A percentile compares a stretch with the other conserved stretches of the same genome.
Evolutionary conservation across 2,888 invertebrate genomes (phyloP).

Genomic region (Drosophila lutescens): DNA sequence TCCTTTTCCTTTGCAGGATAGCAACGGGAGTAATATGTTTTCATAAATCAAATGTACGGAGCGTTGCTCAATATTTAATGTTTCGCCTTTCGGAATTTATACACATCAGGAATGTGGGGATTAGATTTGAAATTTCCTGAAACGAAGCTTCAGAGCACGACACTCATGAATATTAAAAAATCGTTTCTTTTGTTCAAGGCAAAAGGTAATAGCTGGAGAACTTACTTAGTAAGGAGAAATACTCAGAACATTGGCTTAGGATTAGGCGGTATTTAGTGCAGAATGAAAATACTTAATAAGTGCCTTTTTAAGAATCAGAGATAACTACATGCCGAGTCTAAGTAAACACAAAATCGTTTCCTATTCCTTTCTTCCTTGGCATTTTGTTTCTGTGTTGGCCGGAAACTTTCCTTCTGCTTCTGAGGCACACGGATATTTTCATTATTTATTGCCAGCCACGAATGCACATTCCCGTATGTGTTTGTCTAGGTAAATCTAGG

Average conservation of each 20-base stretch:
- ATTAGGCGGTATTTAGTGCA: conserved; percentile 2
- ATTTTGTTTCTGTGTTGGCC: conserved; percentile 53
- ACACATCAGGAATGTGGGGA: conserved; percentile 39
- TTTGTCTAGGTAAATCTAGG: conserved; percentile 65
- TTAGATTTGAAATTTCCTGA: conserved; percentile 36
- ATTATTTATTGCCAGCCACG: conserved; percentile 73
- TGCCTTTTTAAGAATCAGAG: not conserved
- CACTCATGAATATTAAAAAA: conserved; percentile 30
- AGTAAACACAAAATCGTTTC: conserved; percentile 21
- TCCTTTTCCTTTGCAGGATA: conserved; percentile 21
- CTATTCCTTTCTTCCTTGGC: conserved; percentile 7
- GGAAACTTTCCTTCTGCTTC: conserved; percentile 53
- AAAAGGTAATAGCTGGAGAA: not conserved
- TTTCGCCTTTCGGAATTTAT: conserved; percentile 33
- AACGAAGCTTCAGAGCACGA: conserved; percentile 9
- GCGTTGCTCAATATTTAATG: conserved; percentile 41
- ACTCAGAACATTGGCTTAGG: too few species aligned
- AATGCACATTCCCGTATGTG: conserved; percentile 51
- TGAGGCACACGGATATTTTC: conserved; percentile 65
- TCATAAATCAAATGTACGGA: conserved; percentile 44
- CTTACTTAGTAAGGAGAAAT: not conserved
- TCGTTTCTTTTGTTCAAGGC: not conserved
- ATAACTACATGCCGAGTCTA: not conserved
- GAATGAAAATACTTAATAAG: not conserved
- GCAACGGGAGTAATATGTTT: conserved; percentile 40